Evolutionary conservation across 2,888 invertebrate species (phyloP), one percentile per base, ranked within the genome.

Genomic region (Trypoxylon attenuatum): DNA sequence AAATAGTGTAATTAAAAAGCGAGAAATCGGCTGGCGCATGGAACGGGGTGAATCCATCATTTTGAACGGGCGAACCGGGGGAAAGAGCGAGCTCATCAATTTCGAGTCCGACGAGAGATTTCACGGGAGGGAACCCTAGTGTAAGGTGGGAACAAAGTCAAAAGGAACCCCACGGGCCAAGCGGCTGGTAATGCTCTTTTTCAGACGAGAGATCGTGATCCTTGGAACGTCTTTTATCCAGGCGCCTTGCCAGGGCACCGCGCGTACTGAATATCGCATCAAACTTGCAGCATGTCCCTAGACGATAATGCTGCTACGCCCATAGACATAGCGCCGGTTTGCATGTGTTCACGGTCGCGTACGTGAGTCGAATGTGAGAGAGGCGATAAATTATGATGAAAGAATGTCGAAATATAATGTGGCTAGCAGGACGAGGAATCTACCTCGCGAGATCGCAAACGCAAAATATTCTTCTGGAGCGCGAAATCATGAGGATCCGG

Each of bases 221-320:
- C 33, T 33, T 18, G 29, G 18, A 19, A 13, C 45, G 4, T 8
- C 43, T 27, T 22, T 45, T 33, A 43, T 53, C 21, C 22, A 21
- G 19, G 39, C 13, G 21, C 6, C 13, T n/a, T 39, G 19, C 0
- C 23, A 46, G 27, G 39, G 15, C 13, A 21, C 45, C 21, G 23
- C 19, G 22, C 41, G 18, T 29, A 15, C 23, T 45, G 60, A 53
- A 57, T 72, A 65, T 73, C 69, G 61, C 71, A 77, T 77, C 74
- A 77, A 78, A 76, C 73, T 75, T 78, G 76, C 73, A 68, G 49
- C 62, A 56, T 68, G 61, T 71, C 74, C 56, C 61, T 42, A n/a
- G 67, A 72, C 60, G 73, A 72, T 74, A 72, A 67, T 71, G 68
- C 55, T 46, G 57, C 63, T n/a, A n/a, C n/a, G 63, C 49, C 60